Percentiles rank a stretch among this genome's conserved stretches.
phyloP scores from a whole-genome alignment of 1,140 invertebrate species.

The Plectus sambesii region DNA sequence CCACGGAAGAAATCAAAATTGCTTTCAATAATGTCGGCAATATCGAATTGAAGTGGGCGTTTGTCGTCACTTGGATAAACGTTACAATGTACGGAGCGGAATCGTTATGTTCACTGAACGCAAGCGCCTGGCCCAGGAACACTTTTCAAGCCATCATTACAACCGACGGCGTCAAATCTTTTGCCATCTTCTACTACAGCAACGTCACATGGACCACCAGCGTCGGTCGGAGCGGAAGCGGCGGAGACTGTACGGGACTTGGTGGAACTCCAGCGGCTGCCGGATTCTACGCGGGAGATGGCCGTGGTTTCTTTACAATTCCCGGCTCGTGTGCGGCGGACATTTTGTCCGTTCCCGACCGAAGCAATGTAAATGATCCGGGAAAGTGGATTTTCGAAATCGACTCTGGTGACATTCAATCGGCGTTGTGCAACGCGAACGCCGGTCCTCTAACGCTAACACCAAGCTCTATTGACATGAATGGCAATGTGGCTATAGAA shows the following conservation, averaged over 20 bases:
- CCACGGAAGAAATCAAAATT: background rate
- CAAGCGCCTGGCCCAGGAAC: constrained; percentile 35
- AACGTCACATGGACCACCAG: constrained; percentile 45
- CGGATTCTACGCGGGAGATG: too few species aligned
- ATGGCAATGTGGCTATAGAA: too few species aligned
- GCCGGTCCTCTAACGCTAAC: too few species aligned
- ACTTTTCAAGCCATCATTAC: constrained; percentile 46
- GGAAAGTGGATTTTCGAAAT: constrained; percentile 1
- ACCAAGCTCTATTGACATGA: too few species aligned
- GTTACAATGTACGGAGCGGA: background rate
- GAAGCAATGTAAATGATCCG: background rate
- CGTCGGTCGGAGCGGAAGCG: constrained; percentile 33
- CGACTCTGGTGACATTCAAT: too few species aligned
- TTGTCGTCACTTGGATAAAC: background rate
- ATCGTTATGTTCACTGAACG: constrained; percentile 13
- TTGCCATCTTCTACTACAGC: constrained; percentile 45
- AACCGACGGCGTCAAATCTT: constrained; percentile 38
- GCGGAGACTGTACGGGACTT: too few species aligned
- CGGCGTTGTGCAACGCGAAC: too few species aligned
- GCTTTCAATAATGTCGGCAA: background rate
- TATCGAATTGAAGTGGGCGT: background rate
- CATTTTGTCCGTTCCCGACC: background rate
- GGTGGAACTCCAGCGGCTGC: too few species aligned
- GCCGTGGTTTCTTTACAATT: constrained; percentile 36
- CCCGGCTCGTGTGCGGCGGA: background rate